phyloP scores from a whole-genome alignment of 2,888 invertebrate species.

The Melanostoma scalare region DNA sequence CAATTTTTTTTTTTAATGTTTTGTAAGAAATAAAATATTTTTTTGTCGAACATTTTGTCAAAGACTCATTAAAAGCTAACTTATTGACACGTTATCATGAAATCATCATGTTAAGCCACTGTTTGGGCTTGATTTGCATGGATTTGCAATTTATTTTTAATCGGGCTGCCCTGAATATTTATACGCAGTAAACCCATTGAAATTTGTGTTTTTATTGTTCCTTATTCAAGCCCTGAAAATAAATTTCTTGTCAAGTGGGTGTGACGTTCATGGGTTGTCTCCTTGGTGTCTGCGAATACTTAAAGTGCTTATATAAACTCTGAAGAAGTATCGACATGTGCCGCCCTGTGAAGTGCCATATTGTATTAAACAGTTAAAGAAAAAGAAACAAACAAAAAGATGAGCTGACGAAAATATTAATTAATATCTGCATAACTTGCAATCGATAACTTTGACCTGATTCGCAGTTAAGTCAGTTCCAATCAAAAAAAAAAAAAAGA shows the following conservation, averaged over 20 bases:
- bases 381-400: conserved; percentile 2
- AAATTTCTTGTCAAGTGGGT: conserved; percentile 19
- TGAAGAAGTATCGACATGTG: background rate
- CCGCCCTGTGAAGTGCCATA: conserved; percentile 2
- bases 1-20: background rate
- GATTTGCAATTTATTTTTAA: conserved; percentile 20
- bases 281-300: conserved; percentile 6
- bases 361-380: conserved; percentile 12
- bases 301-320: background rate
- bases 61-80: background rate
- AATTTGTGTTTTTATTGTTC: conserved; percentile 18
- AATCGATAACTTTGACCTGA: conserved; percentile 58
- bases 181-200: background rate
- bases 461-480: conserved; percentile 37
- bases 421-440: background rate
- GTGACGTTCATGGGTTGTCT: conserved; percentile 14
- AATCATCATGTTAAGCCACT: conserved; percentile 30
- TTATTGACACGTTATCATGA: conserved; percentile 32
- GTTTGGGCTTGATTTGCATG: conserved; percentile 24
- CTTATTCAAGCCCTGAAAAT: conserved; percentile 11
- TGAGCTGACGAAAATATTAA: background rate
- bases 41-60: background rate
- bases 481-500: conserved; percentile 22
- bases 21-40: background rate
- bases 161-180: conserved; percentile 16